Conservation (phyloP, 2,888 invertebrate species). For the Tigriopus californicus region DNA sequence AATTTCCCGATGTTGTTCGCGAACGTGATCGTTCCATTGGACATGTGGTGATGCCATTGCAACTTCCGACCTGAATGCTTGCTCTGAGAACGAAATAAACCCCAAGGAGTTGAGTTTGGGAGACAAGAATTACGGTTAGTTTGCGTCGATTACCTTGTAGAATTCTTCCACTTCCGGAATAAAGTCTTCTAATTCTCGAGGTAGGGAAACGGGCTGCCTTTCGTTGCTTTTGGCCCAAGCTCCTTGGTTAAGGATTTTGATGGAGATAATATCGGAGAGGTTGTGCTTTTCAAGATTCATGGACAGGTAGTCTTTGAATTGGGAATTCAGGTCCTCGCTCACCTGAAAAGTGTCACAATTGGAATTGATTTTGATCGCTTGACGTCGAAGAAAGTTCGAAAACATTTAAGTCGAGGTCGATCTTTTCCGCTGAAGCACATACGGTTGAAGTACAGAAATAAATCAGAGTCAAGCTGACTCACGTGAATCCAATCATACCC, state of each 20-base stretch:
- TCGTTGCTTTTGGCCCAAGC: conserved; percentile 95
- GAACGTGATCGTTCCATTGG: conserved; percentile 63
- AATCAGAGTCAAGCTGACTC: no score
- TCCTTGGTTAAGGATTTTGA: conserved; percentile 94
- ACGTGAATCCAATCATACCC: no score
- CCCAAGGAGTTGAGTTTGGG: no score
- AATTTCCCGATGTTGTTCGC: conserved; percentile 51
- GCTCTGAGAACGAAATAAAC: conserved; percentile 28
- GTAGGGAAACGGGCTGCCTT: conserved; percentile 82
- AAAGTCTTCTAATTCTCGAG: conserved; percentile 92
- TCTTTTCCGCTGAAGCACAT: no score
- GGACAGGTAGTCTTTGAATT: conserved; percentile 48
- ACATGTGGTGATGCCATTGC: conserved; percentile 99
- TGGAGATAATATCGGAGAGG: conserved; percentile 36
- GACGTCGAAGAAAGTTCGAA: no score
- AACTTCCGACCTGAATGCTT: conserved; percentile 93
- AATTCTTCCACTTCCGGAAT: conserved; percentile 98
- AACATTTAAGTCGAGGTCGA: no score
- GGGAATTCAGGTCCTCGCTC: conserved; percentile 85
- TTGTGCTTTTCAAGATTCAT: not conserved
- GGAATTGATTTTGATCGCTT: no score
- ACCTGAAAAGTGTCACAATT: no score
- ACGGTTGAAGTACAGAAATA: no score
- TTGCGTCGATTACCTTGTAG: conserved; percentile 40
- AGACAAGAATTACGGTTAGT: no score